Percentiles rank a stretch among this genome's conserved stretches.
These are phyloP conservation scores for Henricia sp. DNA, from an alignment of 53 echinoderm and acorn worm species.

Conservation along the genomic window DNA sequence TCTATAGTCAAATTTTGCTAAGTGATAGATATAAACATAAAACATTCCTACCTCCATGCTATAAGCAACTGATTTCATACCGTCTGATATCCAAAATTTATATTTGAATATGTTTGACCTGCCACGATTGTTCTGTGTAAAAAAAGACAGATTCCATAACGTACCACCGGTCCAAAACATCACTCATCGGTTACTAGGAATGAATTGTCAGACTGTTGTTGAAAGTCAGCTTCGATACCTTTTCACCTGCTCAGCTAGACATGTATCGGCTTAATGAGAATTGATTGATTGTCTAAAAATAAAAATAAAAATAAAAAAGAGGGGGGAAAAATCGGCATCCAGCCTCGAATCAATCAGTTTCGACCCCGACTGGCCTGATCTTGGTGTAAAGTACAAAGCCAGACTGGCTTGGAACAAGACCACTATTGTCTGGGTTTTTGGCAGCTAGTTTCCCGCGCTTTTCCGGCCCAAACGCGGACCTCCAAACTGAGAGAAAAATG, in stretches of 20 bases:
- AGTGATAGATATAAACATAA: no score
- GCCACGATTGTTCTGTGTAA: no score
- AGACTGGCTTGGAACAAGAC: background rate
- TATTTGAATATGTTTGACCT: no score
- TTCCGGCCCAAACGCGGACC: background rate
- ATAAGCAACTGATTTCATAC: no score
- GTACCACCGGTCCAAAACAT: no score
- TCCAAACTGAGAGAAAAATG: background rate
- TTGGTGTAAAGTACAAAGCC: background rate
- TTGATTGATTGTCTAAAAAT: conserved; percentile 20
- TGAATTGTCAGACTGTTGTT: background rate
- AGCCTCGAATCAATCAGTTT: background rate
- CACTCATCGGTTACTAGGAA: no score
- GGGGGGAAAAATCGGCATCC: background rate
- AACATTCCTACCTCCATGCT: no score
- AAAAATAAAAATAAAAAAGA: no score
- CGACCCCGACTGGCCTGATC: background rate
- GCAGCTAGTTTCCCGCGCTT: conserved; percentile 29
- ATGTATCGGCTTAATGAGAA: background rate
- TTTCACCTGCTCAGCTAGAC: conserved; percentile 2
- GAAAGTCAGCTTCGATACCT: background rate
- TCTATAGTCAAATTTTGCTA: no score
- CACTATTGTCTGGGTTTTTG: conserved; percentile 31
- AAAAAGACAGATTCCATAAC: no score
- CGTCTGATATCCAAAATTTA: no score